Conservation (phyloP, 2,113 vertebrate genomes). For the Camelus dromedarius region DNA sequence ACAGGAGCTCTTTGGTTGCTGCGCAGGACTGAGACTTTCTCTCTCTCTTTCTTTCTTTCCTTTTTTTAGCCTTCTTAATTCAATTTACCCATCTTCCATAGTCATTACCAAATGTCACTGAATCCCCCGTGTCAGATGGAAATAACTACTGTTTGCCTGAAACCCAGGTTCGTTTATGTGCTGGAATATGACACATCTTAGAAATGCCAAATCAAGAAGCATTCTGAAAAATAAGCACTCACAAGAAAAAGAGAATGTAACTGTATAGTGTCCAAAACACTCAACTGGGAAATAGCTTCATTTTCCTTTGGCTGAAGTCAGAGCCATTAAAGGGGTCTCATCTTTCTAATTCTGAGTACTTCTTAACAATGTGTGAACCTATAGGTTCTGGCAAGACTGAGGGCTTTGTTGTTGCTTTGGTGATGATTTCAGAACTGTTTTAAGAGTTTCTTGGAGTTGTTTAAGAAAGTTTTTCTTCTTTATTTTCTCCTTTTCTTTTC, state of each 20-base stretch:
- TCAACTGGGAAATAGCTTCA: slow-evolving; percentile 60
- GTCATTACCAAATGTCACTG: slow-evolving; percentile 80
- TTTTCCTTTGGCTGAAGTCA: slow-evolving; percentile 1
- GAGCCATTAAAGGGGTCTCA: neutral
- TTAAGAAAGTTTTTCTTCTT: slow-evolving; percentile 38
- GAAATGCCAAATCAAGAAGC: slow-evolving; percentile 73
- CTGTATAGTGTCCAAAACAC: slow-evolving; percentile 76
- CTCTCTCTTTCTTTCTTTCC: neutral
- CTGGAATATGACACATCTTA: slow-evolving; percentile 81
- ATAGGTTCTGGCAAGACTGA: neutral
- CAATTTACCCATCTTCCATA: slow-evolving; percentile 75
- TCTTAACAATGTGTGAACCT: neutral
- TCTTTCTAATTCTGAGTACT: neutral
- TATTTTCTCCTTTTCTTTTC: neutral
- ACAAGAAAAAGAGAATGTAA: slow-evolving; percentile 39
- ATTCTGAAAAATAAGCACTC: slow-evolving; percentile 59
- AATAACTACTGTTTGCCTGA: slow-evolving; percentile 79
- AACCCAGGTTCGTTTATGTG: slow-evolving; percentile 83
- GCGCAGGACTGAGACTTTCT: slow-evolving; percentile 71
- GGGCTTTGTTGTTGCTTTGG: neutral
- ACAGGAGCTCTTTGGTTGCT: slow-evolving; percentile 58
- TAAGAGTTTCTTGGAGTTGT: slow-evolving; percentile 59
- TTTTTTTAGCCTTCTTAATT: slow-evolving; percentile 61
- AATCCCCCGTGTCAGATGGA: slow-evolving; percentile 82
- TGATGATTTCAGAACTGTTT: slow-evolving; percentile 26